These are phyloP conservation scores for Anthophora plumipes DNA, from an alignment of 2,888 invertebrate genomes.

Conservation along the genomic window DNA sequence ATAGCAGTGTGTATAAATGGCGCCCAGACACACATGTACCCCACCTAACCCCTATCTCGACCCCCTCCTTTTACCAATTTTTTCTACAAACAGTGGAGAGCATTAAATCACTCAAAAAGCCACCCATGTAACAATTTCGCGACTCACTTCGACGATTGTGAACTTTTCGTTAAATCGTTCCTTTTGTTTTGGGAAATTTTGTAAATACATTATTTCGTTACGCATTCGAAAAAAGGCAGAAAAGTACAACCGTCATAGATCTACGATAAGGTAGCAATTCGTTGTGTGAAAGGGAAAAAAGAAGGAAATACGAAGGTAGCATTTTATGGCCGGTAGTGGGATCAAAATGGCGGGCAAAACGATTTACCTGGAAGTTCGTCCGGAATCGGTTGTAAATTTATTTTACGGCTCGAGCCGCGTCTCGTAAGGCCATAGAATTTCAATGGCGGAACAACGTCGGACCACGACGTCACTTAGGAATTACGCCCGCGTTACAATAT, in stretches of 20 bases:
- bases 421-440: slow-evolving; percentile 3
- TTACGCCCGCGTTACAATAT: background rate
- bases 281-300: too few species aligned
- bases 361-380: slow-evolving; percentile 1
- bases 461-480: background rate
- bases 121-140: too few species aligned
- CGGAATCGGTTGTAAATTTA: background rate
- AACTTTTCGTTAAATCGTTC: background rate
- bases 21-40: background rate
- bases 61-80: background rate
- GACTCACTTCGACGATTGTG: background rate
- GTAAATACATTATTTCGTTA: background rate
- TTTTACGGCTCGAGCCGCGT: background rate
- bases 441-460: background rate
- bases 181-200: background rate
- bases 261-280: too few species aligned
- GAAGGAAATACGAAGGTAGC: too few species aligned
- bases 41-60: background rate
- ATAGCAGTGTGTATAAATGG: background rate
- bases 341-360: background rate
- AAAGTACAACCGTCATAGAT: too few species aligned
- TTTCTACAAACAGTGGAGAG: background rate
- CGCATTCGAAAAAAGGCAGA: too few species aligned
- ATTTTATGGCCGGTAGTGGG: background rate
- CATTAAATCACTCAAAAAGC: background rate